Evolutionary conservation across 2,113 vertebrate species (phyloP).

Genomic region (Uria lomvia): DNA sequence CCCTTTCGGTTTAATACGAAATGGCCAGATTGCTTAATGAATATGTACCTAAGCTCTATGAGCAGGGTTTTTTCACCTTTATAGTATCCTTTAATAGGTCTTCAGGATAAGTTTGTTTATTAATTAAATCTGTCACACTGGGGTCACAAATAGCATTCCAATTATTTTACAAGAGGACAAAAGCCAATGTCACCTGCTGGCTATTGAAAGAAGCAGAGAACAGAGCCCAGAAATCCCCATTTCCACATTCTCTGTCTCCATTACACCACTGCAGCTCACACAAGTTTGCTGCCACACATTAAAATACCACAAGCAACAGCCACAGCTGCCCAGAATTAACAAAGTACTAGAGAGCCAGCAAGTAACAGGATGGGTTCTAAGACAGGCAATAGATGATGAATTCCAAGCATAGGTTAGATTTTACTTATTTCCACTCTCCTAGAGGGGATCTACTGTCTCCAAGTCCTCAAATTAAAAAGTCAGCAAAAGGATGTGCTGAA

Average conservation of each 20-base stretch:
- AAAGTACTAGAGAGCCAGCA: background rate
- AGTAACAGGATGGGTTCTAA: background rate
- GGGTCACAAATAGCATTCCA: background rate
- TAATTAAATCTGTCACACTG: background rate
- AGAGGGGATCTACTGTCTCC: constrained; percentile 40
- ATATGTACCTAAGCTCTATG: background rate
- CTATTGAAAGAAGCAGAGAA: background rate
- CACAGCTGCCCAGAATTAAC: background rate
- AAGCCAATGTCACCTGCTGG: background rate
- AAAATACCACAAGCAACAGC: background rate
- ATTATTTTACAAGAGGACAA: background rate
- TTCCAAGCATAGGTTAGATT: background rate
- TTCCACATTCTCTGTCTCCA: background rate
- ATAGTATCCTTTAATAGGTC: background rate
- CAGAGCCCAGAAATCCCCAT: background rate
- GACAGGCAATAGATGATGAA: background rate
- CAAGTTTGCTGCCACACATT: background rate
- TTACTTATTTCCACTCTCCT: constrained; percentile 38
- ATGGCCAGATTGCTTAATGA: background rate
- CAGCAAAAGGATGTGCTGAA: constrained; percentile 69
- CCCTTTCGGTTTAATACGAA: background rate
- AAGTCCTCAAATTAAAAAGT: constrained; percentile 72
- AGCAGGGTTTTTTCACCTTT: background rate
- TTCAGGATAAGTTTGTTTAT: background rate
- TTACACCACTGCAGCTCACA: background rate